Evolutionary conservation across 2,888 invertebrate genomes (phyloP), one percentile per base, ranked within the genome.

Genomic region (Digitonthophagus gazella): DNA sequence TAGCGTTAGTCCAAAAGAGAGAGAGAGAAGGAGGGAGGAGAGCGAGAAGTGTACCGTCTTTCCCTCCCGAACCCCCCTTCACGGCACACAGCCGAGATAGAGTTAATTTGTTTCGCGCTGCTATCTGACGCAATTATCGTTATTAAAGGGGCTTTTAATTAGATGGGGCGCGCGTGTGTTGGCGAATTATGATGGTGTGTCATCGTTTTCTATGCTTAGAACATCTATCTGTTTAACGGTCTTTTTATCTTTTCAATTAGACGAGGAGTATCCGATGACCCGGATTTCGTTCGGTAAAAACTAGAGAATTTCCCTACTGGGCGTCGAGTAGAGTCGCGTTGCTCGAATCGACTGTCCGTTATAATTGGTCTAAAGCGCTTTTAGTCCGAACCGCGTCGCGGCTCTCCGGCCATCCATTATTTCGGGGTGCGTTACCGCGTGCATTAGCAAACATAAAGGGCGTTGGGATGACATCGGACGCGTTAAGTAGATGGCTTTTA

Each of bases 401-500:
- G 28, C 28, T 44, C 28, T 44, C 28, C 28, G 11, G 6, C 28
- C 28, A 44, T 44, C 28, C 28, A 44, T 44, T 44, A 44, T 44
- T 44, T 44, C 28, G 28, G 28, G 28, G 28, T 44, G 28, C 28
- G 28, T 44, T 61, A 20, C 61, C 20, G 5, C 61, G 61, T 61
- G 20, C 61, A 61, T 61, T 61, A 61, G 61, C 61, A 61, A 61
- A 61, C 61, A 61, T 61, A 61, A 61, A 61, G 61, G 61, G 61
- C 18, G 19, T n/a, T 5, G 20, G 19, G 61, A 18, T 61, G 61
- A 19, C 61, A 20, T n/a, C 20, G 61, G 18, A 61, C 18, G 61
- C 61, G 61, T 61, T 61, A 61, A 61, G 61, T 61, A 61, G 61
- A 61, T 61, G 61, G 61, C 61, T 61, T 61, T 61, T 61, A 61